phyloP scores from a whole-genome alignment of 1,140 invertebrate species.

The Philaenus spumarius region DNA sequence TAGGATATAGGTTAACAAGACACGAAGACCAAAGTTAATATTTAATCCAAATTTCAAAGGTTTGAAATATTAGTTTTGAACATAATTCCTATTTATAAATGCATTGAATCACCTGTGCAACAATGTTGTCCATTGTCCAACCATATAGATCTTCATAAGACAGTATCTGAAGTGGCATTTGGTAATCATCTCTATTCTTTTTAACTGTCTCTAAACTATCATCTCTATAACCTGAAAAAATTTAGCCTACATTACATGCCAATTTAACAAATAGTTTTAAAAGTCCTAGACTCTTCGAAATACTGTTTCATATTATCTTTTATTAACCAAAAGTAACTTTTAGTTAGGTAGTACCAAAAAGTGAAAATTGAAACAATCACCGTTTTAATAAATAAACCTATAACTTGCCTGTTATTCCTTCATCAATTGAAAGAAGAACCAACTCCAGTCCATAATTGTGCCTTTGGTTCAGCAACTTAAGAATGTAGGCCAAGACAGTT shows the following conservation, averaged over 20 bases:
- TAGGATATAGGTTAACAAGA: too few species aligned
- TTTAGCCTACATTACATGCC: too few species aligned
- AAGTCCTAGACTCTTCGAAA: too few species aligned
- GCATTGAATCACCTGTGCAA: slow-evolving; percentile 56
- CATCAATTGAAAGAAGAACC: slow-evolving; percentile 93
- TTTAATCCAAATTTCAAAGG: too few species aligned
- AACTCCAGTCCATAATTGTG: slow-evolving; percentile 90
- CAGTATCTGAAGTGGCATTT: slow-evolving; percentile 89
- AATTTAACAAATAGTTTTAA: too few species aligned
- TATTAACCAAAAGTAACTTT: neutral
- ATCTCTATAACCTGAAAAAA: slow-evolving; percentile 78
- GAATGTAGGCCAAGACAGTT: slow-evolving; percentile 88
- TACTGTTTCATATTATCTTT: neutral
- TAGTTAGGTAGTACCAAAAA: too few species aligned
- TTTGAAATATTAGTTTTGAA: too few species aligned
- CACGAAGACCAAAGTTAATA: too few species aligned
- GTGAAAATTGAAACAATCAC: too few species aligned
- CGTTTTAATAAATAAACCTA: neutral
- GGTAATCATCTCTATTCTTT: slow-evolving; percentile 88
- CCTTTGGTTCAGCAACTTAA: slow-evolving; percentile 87
- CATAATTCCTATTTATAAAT: neutral
- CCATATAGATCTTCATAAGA: slow-evolving; percentile 99
- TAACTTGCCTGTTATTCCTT: slow-evolving; percentile 82
- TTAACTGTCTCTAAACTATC: slow-evolving; percentile 97
- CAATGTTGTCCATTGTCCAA: slow-evolving; percentile 99